Conservation (phyloP, 2,888 invertebrate species). For the Isotomurus palustris region DNA sequence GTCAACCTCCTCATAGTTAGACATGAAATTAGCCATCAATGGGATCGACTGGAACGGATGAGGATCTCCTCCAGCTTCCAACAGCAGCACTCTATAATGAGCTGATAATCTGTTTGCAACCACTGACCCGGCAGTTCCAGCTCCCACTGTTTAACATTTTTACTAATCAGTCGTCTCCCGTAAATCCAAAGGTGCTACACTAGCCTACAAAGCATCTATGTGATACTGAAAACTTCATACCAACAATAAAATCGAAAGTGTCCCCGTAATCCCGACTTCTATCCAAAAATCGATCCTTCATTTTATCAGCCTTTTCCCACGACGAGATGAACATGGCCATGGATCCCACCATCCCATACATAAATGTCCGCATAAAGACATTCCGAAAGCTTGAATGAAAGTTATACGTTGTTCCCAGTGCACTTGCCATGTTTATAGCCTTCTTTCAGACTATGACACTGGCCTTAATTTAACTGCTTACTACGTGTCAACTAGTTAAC, state of each 20-base stretch:
- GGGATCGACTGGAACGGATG: constrained; percentile 33
- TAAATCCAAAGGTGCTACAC: neutral
- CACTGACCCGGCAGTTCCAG: constrained; percentile 28
- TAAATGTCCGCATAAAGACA: constrained; percentile 19
- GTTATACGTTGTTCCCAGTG: neutral
- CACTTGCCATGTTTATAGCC: neutral
- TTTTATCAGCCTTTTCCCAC: constrained; percentile 28
- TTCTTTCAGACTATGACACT: too few species aligned
- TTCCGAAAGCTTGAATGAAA: neutral
- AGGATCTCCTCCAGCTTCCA: constrained; percentile 33
- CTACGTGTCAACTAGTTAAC: too few species aligned
- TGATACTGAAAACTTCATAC: constrained; percentile 7
- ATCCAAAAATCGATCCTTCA: constrained; percentile 22
- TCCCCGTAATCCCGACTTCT: constrained; percentile 24
- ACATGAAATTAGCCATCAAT: constrained; percentile 32
- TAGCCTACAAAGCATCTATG: neutral
- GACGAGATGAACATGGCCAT: constrained; percentile 26
- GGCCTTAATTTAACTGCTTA: too few species aligned
- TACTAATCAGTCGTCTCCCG: neutral
- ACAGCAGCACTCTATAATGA: constrained; percentile 27
- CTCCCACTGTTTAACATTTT: constrained; percentile 4
- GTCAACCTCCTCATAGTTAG: constrained; percentile 30
- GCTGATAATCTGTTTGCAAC: constrained; percentile 30
- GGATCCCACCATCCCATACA: constrained; percentile 25
- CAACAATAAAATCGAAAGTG: constrained; percentile 29